phyloP scores from a whole-genome alignment of 2,113 vertebrate genomes.

The Campylomormyrus numenius region DNA sequence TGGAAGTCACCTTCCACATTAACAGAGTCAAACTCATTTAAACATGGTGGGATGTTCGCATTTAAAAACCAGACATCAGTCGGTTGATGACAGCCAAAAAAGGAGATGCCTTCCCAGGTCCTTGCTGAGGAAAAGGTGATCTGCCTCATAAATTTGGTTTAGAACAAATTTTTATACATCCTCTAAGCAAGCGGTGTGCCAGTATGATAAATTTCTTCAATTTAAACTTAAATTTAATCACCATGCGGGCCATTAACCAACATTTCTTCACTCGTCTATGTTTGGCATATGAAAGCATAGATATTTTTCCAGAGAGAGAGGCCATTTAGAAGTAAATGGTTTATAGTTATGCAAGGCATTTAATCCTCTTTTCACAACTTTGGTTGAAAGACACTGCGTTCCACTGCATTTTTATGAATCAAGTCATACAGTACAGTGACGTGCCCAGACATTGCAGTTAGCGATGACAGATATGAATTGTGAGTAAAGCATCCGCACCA shows the following conservation, averaged over 20 bases:
- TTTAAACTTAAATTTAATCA: background rate
- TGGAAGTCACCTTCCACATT: background rate
- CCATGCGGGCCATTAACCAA: background rate
- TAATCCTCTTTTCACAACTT: background rate
- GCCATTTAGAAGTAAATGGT: background rate
- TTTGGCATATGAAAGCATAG: background rate
- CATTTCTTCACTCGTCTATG: background rate
- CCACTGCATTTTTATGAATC: slow-evolving; percentile 18
- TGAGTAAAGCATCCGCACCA: slow-evolving; percentile 4
- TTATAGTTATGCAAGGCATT: slow-evolving; percentile 10
- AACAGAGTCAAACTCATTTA: background rate
- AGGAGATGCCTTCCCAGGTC: background rate
- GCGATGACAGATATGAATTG: background rate
- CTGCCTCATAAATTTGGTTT: background rate
- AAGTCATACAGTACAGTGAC: background rate
- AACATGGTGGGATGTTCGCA: background rate
- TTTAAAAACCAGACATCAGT: background rate
- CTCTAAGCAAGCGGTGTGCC: background rate
- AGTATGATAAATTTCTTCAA: background rate
- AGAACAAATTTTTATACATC: background rate
- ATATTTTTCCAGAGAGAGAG: background rate
- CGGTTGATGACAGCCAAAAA: background rate
- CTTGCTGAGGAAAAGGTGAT: background rate
- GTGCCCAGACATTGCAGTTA: background rate
- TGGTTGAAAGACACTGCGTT: background rate